Base-by-base conservation (phyloP, 2,113 vertebrate species). In the Callaeas wilsoni region DNA sequence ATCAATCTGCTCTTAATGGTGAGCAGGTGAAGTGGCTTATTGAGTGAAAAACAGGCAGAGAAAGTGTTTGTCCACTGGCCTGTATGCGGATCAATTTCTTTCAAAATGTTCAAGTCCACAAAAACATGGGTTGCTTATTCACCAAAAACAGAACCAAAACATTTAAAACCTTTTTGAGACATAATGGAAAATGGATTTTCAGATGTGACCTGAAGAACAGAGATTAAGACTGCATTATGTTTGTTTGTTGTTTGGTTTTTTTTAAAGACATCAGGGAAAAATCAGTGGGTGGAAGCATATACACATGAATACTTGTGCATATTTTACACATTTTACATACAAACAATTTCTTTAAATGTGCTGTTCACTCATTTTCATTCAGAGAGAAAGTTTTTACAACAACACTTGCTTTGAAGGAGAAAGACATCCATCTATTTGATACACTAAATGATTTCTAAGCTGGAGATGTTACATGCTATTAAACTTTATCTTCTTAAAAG, bases 161-260 rank as follows among this genome's bases (percentile, higher is more conserved):
- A 2, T 13, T 84, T 86, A 20, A 74, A 70, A 47, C 63, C 1
- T 86, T 76, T 78, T 37, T 22, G 20, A 81, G 22, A 1, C 4
- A 23, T 41, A 47, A 68, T 27, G 27, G 20, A 13, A 87, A 87
- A 68, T 21, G 11, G 7, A 17, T 7, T 86, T 86, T 70, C 27
- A 59, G 6, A 47, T 1, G 0, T 29, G n/a, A 75, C 33, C 19
- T 71, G 25, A 35, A 70, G 4, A 57, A 70, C 0, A 4, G 29
- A 69, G 10, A 7, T 55, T 16, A 2, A 8, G 18, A 65, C 25
- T n/a, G 14, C 14, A 6, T 35, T 29, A 55, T 10, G 32, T 27
- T 41, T 1, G 1, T 8, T 4, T 64, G n/a, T n/a, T n/a, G n/a
- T 41, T 41, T 41, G 41, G 0, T 4, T 47, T 49, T 47, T 49